Evolutionary conservation across 2,113 vertebrate species (phyloP).

Genomic region (Pollimyrus isidori): DNA sequence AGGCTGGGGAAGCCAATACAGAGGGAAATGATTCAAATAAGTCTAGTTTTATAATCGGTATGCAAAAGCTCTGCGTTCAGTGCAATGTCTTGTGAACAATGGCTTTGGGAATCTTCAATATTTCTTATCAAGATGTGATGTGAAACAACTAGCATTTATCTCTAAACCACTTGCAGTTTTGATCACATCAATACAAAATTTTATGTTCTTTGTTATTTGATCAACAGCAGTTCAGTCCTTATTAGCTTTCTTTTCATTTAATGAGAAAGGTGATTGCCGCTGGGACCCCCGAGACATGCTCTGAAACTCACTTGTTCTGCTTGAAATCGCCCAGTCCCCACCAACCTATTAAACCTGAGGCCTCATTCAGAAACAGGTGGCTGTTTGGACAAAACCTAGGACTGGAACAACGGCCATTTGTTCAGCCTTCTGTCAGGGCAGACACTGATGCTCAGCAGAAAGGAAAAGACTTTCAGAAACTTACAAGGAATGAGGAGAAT

Average conservation of each 20-base stretch:
- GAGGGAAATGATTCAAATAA: not conserved
- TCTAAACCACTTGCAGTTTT: not conserved
- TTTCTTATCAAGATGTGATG: constrained; percentile 59
- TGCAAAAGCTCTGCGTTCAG: not conserved
- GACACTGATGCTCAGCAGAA: not conserved
- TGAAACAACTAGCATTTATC: constrained; percentile 46
- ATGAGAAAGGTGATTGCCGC: not conserved
- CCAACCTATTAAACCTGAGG: not conserved
- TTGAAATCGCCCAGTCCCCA: not conserved
- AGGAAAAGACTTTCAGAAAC: not conserved
- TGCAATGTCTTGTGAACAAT: not conserved
- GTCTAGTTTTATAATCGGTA: not conserved
- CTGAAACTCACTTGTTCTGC: constrained; percentile 7
- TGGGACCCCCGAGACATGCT: not conserved
- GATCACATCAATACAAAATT: not conserved
- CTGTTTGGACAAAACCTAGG: not conserved
- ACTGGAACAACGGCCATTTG: not conserved
- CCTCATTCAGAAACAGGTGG: not conserved
- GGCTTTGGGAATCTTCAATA: constrained; percentile 36
- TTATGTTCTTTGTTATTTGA: not conserved
- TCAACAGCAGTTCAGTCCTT: not conserved
- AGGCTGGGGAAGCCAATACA: not conserved
- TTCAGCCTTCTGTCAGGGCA: not conserved
- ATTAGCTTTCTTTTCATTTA: not conserved
- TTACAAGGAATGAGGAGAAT: not conserved